A percentile compares a stretch with the other conserved stretches of the same genome.
Conservation (phyloP, 2,888 invertebrate genomes). For the Lithophane leautieri region DNA sequence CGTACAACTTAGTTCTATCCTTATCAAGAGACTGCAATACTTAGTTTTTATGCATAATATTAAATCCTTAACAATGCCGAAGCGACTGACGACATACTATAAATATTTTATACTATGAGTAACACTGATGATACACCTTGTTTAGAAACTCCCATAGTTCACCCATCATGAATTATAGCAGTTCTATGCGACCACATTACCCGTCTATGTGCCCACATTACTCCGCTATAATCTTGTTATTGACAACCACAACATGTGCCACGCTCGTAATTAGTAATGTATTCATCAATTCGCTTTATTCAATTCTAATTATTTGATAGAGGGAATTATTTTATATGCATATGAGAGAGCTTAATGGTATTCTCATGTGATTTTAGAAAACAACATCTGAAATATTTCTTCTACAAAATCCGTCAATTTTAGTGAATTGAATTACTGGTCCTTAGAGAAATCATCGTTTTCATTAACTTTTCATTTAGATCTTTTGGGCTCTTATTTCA, state of each 20-base stretch:
- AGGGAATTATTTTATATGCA: slow-evolving; percentile 14
- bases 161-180: slow-evolving; percentile 27
- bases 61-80: not conserved
- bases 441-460: not conserved
- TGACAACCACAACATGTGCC: slow-evolving; percentile 37
- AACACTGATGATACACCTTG: slow-evolving; percentile 17
- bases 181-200: slow-evolving; percentile 24
- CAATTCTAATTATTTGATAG: slow-evolving; percentile 27
- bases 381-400: too few relatives aligned
- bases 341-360: not conserved
- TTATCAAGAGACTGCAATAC: not conserved
- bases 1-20: too few relatives aligned
- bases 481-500: not conserved
- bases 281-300: slow-evolving; percentile 44
- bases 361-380: too few relatives aligned
- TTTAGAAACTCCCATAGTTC: slow-evolving; percentile 12
- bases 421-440: not conserved
- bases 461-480: not conserved
- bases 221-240: slow-evolving; percentile 28
- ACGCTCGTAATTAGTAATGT: slow-evolving; percentile 31
- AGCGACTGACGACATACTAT: not conserved
- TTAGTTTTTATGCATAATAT: not conserved
- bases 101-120: too few relatives aligned
- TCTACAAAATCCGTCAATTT: too few relatives aligned
- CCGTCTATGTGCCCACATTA: slow-evolving; percentile 17